Evolutionary conservation across 2,113 vertebrate species (phyloP).

Genomic region (Uropsilus gracilis): DNA sequence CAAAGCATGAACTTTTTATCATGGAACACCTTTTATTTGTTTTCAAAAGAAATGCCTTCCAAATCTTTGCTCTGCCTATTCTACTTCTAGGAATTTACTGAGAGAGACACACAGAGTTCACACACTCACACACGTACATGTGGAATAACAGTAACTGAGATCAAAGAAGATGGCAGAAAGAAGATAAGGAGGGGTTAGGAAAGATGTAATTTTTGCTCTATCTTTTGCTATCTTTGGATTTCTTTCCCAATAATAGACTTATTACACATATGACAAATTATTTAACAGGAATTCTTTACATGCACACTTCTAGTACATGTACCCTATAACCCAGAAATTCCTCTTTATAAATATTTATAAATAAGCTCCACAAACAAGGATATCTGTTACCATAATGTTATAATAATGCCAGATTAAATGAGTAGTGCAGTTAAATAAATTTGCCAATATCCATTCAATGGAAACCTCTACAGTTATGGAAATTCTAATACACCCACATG

Average conservation of each 20-base stretch:
- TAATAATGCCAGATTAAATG: background rate
- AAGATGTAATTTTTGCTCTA: background rate
- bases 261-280: constrained; percentile 21
- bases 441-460: background rate
- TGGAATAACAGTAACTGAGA: background rate
- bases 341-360: constrained; percentile 5
- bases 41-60: background rate
- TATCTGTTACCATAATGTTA: background rate
- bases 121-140: background rate
- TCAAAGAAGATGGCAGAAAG: background rate
- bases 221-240: background rate
- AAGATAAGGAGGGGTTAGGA: background rate
- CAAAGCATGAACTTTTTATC: too few relatives aligned
- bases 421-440: background rate
- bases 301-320: background rate
- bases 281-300: background rate
- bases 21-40: background rate
- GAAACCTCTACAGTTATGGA: background rate
- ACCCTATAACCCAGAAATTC: background rate
- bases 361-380: constrained; percentile 10
- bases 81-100: background rate
- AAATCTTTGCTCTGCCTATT: background rate
- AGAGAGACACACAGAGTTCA: background rate
- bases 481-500: background rate
- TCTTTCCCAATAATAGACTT: constrained; percentile 15